Conservation (phyloP, 2,888 invertebrate genomes). For the Orthosia cruda region DNA sequence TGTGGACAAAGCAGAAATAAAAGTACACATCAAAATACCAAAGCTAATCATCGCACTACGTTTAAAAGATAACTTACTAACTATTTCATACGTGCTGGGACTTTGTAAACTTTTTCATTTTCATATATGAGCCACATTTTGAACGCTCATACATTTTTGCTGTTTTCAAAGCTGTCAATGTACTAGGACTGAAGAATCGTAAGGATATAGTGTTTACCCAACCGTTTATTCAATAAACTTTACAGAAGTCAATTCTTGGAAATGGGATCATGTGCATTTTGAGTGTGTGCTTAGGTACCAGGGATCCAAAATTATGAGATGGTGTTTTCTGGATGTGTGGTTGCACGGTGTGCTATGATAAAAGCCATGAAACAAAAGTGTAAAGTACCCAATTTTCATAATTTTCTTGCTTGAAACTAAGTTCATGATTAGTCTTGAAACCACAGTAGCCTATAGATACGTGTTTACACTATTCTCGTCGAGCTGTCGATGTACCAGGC, state of each 20-base stretch:
- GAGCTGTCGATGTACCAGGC: conserved; percentile 43
- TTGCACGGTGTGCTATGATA: too few species aligned
- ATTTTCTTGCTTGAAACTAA: background rate
- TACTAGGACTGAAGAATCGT: conserved; percentile 63
- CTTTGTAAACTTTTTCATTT: conserved; percentile 67
- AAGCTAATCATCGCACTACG: conserved; percentile 48
- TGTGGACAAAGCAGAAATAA: conserved; percentile 22
- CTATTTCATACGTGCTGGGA: conserved; percentile 62
- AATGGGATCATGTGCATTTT: too few species aligned
- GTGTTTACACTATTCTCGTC: conserved; percentile 39
- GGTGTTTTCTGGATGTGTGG: background rate
- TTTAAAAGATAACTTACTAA: conserved; percentile 54
- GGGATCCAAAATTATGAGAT: background rate
- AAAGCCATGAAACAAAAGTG: too few species aligned
- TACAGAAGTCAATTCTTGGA: too few species aligned
- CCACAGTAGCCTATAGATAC: background rate
- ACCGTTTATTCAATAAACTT: too few species aligned
- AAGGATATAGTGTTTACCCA: conserved; percentile 7
- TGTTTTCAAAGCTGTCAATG: conserved; percentile 29
- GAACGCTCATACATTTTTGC: conserved; percentile 53
- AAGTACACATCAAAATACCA: conserved; percentile 25
- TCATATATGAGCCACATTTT: conserved; percentile 59
- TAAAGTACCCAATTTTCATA: background rate
- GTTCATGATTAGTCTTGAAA: too few species aligned
- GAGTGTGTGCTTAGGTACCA: background rate